Conservation (phyloP, 2,888 invertebrate species). For the Drosophila atripex region DNA sequence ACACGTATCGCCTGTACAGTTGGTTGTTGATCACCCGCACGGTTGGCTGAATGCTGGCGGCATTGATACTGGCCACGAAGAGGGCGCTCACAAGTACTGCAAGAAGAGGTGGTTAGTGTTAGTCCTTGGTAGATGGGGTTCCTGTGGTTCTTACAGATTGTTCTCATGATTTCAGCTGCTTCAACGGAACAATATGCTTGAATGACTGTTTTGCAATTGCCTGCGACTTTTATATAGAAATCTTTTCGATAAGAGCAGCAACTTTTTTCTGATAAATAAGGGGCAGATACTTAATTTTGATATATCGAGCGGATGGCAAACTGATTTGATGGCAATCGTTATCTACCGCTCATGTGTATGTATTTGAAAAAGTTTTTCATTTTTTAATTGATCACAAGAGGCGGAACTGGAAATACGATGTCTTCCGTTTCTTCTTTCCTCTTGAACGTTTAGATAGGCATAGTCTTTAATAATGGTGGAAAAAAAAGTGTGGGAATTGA, state of each 20-base stretch:
- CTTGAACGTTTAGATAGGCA: neutral
- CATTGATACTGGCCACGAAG: constrained; percentile 43
- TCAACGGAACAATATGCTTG: constrained; percentile 39
- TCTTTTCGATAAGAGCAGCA: neutral
- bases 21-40: constrained; percentile 59
- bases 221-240: constrained; percentile 57
- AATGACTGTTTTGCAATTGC: constrained; percentile 52
- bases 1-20: constrained; percentile 74
- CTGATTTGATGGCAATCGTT: constrained; percentile 52
- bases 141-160: constrained; percentile 48
- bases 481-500: no score
- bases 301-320: constrained; percentile 38
- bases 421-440: neutral
- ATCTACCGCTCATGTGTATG: constrained; percentile 36
- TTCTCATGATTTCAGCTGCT: constrained; percentile 51
- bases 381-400: constrained; percentile 59
- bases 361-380: constrained; percentile 38
- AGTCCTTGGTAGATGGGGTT: constrained; percentile 10
- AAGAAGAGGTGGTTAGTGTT: constrained; percentile 13
- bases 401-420: constrained; percentile 16
- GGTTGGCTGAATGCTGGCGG: constrained; percentile 57
- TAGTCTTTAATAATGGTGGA: no score
- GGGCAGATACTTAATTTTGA: constrained; percentile 40
- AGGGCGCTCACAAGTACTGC: constrained; percentile 56
- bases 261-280: constrained; percentile 20